These are phyloP conservation scores for Lagocephalus sceleratus DNA, from an alignment of 2,797 vertebrate species.

Conservation along the genomic window DNA sequence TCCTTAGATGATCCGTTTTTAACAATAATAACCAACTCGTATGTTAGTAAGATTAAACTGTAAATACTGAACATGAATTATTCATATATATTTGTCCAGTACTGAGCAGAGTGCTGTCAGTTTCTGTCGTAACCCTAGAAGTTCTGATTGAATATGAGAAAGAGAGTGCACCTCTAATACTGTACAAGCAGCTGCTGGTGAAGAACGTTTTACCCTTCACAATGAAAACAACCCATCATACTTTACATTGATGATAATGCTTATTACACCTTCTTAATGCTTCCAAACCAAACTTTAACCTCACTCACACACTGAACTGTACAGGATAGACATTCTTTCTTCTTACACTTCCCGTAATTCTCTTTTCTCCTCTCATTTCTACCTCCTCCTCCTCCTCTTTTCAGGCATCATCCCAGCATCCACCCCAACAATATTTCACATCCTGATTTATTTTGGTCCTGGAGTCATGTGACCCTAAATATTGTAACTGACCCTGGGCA, in stretches of 20 bases:
- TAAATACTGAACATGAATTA: too few relatives aligned
- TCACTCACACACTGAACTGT: not conserved
- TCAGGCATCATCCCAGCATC: slow-evolving; percentile 46
- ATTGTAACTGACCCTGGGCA: slow-evolving; percentile 81
- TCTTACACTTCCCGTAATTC: not conserved
- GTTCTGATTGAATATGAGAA: too few relatives aligned
- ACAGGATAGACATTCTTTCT: not conserved
- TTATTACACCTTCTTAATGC: not conserved
- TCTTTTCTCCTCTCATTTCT: slow-evolving; percentile 5
- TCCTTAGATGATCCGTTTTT: too few relatives aligned
- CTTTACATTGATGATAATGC: not conserved
- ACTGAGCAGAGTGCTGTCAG: too few relatives aligned
- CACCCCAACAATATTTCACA: slow-evolving; percentile 67
- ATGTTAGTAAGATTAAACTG: too few relatives aligned
- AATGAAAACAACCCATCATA: slow-evolving; percentile 13
- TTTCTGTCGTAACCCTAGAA: too few relatives aligned
- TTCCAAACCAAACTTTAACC: not conserved
- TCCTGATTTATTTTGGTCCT: slow-evolving; percentile 80
- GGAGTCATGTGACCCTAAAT: slow-evolving; percentile 80
- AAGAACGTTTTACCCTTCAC: slow-evolving; percentile 5
- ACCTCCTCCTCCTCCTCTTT: slow-evolving; percentile 20
- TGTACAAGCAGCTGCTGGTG: too few relatives aligned
- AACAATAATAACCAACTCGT: too few relatives aligned
- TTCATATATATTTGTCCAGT: too few relatives aligned
- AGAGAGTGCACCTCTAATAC: too few relatives aligned